These are phyloP conservation scores for Coranthus polyacanthus DNA, from an alignment of 2,797 vertebrate species.

Conservation along the genomic window DNA sequence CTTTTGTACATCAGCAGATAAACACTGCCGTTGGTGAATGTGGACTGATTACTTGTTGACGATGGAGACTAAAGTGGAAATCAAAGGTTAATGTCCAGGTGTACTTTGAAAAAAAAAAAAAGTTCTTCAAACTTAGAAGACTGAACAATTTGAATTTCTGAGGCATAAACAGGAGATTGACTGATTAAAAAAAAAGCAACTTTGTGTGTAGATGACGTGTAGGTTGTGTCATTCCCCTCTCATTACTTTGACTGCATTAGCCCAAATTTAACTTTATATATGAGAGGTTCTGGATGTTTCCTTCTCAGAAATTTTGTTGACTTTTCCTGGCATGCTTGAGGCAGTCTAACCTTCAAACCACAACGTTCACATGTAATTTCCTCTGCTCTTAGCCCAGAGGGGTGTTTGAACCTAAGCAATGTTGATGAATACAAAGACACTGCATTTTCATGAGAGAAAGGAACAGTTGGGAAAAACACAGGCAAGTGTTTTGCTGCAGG, in stretches of 20 bases:
- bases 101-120: neutral
- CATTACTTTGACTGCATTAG: constrained; percentile 13
- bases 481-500: constrained; percentile 43
- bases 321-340: constrained; percentile 21
- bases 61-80: neutral
- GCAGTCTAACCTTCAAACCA: constrained; percentile 54
- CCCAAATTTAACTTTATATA: constrained; percentile 1
- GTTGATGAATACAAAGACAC: constrained; percentile 51
- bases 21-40: too few relatives aligned
- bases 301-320: constrained; percentile 2
- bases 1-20: too few relatives aligned
- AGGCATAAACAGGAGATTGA: neutral
- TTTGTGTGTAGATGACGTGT: neutral
- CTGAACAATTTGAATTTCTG: too few relatives aligned
- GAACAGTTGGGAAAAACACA: constrained; percentile 31
- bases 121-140: neutral
- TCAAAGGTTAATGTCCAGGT: neutral
- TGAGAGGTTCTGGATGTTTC: constrained; percentile 14
- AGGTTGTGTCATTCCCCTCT: neutral
- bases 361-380: constrained; percentile 46
- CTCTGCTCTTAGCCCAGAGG: constrained; percentile 40
- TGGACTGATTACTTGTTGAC: too few relatives aligned
- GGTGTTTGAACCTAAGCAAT: constrained; percentile 42
- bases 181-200: neutral
- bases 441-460: constrained; percentile 45